Evolutionary conservation across 2,888 invertebrate species (phyloP).

Genomic region (Deilephila porcellus): DNA sequence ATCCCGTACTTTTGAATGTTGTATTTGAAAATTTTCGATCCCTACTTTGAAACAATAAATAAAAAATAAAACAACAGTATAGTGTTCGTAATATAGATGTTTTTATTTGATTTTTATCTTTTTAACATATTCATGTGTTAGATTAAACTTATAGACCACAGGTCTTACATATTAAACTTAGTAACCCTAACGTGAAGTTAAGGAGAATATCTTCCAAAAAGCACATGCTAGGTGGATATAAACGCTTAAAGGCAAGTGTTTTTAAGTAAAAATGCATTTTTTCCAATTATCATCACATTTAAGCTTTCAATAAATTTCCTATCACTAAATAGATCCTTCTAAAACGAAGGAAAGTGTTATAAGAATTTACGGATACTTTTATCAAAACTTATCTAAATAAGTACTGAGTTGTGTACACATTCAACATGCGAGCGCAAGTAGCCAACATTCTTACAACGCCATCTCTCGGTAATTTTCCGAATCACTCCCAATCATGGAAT

Average conservation of each 20-base stretch:
- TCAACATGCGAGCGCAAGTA: background rate
- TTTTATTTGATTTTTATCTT: slow-evolving; percentile 44
- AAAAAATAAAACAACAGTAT: slow-evolving; percentile 35
- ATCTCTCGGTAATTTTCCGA: background rate
- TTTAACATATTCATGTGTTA: slow-evolving; percentile 54
- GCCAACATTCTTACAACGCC: slow-evolving; percentile 4
- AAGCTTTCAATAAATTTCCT: slow-evolving; percentile 33
- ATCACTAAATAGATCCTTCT: slow-evolving; percentile 64
- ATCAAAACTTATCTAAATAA: slow-evolving; percentile 44
- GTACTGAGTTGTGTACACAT: slow-evolving; percentile 40
- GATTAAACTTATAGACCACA: slow-evolving; percentile 75
- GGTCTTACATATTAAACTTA: slow-evolving; percentile 66
- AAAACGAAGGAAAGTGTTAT: slow-evolving; percentile 68
- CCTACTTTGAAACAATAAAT: background rate
- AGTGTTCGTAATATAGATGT: slow-evolving; percentile 41
- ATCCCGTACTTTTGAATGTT: no score
- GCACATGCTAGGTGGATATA: slow-evolving; percentile 36
- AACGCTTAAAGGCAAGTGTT: slow-evolving; percentile 51
- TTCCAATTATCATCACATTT: slow-evolving; percentile 38
- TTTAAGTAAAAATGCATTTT: slow-evolving; percentile 57
- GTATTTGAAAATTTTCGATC: background rate
- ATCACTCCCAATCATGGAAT: slow-evolving; percentile 40
- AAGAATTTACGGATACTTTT: slow-evolving; percentile 19
- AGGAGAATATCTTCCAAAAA: slow-evolving; percentile 45
- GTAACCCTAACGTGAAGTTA: slow-evolving; percentile 39